Evolutionary conservation across 2,113 vertebrate species (phyloP), one percentile per base, ranked within the genome.

Genomic region (Stercorarius parasiticus): DNA sequence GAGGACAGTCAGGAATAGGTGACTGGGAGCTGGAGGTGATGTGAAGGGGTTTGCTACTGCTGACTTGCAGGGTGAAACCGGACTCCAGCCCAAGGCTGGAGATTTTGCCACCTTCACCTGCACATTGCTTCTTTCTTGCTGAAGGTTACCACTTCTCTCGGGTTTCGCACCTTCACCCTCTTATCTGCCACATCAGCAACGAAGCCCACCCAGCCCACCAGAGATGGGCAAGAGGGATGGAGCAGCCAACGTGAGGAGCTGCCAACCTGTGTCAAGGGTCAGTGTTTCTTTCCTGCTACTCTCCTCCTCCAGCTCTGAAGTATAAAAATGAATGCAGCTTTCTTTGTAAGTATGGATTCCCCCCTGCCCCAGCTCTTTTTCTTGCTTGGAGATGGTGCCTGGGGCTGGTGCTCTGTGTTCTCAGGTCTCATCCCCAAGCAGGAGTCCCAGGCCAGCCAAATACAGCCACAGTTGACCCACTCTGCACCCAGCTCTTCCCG

Each of bases 191-290:
- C 21, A 34, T 43, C 30, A 62, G 27, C 38, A 27, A 19, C 3
- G 3, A 79, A 74, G 30, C 19, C 34, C 38, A 53, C 47, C 3
- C 45, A 49, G 21, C n/a, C 66, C 26, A 74, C 34, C 25, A 67
- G 70, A 88, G 25, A 22, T 0, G 0, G 36, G 25, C 8, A 21
- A 55, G 26, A 11, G 77, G 49, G 22, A 55, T 74, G 58, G 30
- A 52, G 55, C 55, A 56, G 65, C 7, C 0, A 3, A 29, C 0
- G 0, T 12, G 18, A 66, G 45, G 23, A 73, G 50, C 19, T 81
- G 66, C 15, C 32, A 89, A 40, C n/a, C 49, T 50, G 30, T 36
- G 40, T n/a, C 13, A 36, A 70, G 21, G 23, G 26, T 42, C 69
- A 70, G 17, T 11, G 14, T 67, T 80, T 71, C 62, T 53, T 79